phyloP scores from a whole-genome alignment of 1,140 invertebrate species.

The Pseudachorutes palmiensis region DNA sequence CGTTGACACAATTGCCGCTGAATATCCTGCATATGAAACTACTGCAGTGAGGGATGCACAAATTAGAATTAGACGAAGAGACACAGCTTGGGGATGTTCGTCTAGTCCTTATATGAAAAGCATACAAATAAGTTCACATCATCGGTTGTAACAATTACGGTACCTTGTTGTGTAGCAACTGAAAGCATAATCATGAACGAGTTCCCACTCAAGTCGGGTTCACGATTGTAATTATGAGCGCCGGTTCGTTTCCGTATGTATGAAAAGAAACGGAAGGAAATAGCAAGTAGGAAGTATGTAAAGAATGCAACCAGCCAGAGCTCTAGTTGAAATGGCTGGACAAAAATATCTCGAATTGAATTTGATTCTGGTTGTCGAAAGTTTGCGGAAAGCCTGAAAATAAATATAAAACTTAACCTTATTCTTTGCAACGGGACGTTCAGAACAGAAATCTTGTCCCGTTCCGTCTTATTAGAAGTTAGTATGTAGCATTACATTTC shows the following conservation, averaged over 20 bases:
- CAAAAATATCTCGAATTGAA: constrained; percentile 35
- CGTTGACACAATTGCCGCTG: constrained; percentile 35
- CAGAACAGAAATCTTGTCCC: no score
- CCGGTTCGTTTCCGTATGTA: constrained; percentile 14
- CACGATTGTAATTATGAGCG: constrained; percentile 2
- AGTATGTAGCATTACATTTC: not conserved
- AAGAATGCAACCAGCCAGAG: constrained; percentile 31
- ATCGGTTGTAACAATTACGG: not conserved
- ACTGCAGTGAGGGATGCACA: constrained; percentile 32
- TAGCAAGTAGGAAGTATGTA: constrained; percentile 27
- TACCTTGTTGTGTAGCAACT: constrained; percentile 34
- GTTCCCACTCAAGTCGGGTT: constrained; percentile 32
- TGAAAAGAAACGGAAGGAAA: constrained; percentile 22
- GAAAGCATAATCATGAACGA: constrained; percentile 35
- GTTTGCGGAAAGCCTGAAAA: constrained; percentile 28
- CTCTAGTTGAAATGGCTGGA: constrained; percentile 19
- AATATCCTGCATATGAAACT: constrained; percentile 34
- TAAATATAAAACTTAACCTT: constrained; percentile 5
- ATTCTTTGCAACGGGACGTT: no score
- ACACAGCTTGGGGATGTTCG: constrained; percentile 32
- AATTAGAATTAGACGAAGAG: constrained; percentile 32
- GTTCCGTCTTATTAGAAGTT: no score
- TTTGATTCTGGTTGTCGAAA: constrained; percentile 22
- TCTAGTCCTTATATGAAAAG: constrained; percentile 26
- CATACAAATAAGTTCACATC: not conserved